Base-by-base conservation (phyloP, 2,113 vertebrate genomes). In the Caloenas nicobarica region DNA sequence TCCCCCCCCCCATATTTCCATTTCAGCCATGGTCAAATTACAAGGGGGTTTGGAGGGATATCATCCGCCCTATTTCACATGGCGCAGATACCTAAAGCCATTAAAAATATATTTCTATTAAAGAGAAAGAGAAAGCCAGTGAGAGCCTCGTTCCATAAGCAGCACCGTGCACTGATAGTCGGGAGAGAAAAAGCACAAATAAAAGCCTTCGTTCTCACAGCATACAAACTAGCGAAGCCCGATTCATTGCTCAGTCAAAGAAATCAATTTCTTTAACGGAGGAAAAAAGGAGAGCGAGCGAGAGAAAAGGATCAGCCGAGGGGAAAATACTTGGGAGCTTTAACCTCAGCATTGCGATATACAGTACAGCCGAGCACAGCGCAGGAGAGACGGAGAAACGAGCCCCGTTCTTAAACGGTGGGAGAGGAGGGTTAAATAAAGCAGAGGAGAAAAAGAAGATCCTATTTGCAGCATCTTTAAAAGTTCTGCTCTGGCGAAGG, bases 401-500 rank as follows among this genome's bases (percentile, higher is more conserved):
- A 86, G 29, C 40, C 74, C 81, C 62, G 11, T 36, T 79, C 96
- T 97, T 78, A 88, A 46, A 44, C 72, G 85, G 65, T 97, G 97
- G 91, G 97, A 97, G 95, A 97, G 97, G 94, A 98, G 97, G 98
- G 98, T 98, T 98, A 98, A 98, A 88, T 60, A 61, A 65, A 93
- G 87, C 79, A 26, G 69, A 66, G 61, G 44, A 46, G 40, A n/a
- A 61, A 66, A 81, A 83, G 81, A 79, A 78, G 97, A 97, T 98
- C 97, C 98, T 98, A 97, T 98, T 95, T 97, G 98, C 97, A 96
- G 98, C 96, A 38, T 96, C 93, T 95, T 89, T 65, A 98, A 98
- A 98, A 98, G 98, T 98, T 98, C 95, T 98, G 98, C 98, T 98
- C 96, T 98, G 97, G 98, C 98, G 98, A 97, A 98, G 98, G 98